Conservation (phyloP, 2,113 vertebrate species). For the Promerops cafer region DNA sequence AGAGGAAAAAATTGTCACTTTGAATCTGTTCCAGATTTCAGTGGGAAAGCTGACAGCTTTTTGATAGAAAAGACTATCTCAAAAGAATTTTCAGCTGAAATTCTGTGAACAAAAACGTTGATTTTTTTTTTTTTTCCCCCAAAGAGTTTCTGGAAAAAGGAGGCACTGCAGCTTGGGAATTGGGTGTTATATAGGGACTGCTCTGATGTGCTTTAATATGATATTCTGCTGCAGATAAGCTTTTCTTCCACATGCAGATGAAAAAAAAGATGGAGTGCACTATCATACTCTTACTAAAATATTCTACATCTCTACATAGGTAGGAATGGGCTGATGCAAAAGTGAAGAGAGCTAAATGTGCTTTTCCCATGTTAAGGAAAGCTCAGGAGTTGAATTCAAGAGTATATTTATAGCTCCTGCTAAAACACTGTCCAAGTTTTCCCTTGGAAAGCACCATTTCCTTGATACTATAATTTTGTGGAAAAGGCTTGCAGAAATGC, state of each 20-base stretch:
- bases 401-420: background rate
- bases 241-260: background rate
- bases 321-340: background rate
- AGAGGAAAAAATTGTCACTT: conserved; percentile 7
- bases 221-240: background rate
- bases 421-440: background rate
- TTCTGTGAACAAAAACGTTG: background rate
- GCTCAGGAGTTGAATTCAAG: background rate
- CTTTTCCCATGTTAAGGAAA: background rate
- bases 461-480: background rate
- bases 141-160: background rate
- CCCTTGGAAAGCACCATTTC: background rate
- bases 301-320: background rate
- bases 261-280: background rate
- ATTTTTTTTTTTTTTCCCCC: background rate
- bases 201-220: background rate
- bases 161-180: background rate
- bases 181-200: background rate
- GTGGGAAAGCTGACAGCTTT: conserved; percentile 32
- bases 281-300: background rate
- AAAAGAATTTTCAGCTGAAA: conserved; percentile 18
- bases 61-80: conserved; percentile 14
- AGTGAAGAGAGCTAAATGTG: background rate
- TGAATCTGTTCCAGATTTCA: conserved; percentile 25
- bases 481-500: background rate